phyloP scores from a whole-genome alignment of 2,113 vertebrate genomes.

The Cranoglanis bouderius region DNA sequence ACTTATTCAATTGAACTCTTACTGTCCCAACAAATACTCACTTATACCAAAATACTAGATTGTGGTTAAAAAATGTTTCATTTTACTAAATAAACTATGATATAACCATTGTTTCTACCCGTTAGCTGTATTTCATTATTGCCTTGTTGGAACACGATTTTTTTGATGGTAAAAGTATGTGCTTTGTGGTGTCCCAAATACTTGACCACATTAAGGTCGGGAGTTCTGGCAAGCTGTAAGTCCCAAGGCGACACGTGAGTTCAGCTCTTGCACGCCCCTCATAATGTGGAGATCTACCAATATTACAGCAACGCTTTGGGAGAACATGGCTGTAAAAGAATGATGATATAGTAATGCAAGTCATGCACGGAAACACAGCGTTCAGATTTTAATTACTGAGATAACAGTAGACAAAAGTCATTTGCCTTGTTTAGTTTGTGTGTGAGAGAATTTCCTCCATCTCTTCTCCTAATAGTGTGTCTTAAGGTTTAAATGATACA shows the following conservation, averaged over 20 bases:
- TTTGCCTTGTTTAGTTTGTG: background rate
- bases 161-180: background rate
- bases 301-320: background rate
- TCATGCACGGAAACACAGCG: background rate
- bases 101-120: background rate
- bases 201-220: background rate
- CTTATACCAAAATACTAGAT: background rate
- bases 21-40: background rate
- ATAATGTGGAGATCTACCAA: background rate
- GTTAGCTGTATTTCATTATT: background rate
- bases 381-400: slow-evolving; percentile 8
- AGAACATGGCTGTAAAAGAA: background rate
- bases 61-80: background rate
- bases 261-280: background rate
- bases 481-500: slow-evolving; percentile 28
- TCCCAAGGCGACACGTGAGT: background rate
- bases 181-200: background rate
- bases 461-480: slow-evolving; percentile 11
- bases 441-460: slow-evolving; percentile 3
- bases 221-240: background rate
- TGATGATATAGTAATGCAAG: background rate
- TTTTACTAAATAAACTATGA: background rate
- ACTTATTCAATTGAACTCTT: background rate
- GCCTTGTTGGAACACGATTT: background rate
- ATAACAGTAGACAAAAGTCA: slow-evolving; percentile 5